Percentiles rank a stretch among this genome's conserved stretches.
Conservation (phyloP, 2,888 invertebrate genomes). For the Polyploca ridens region DNA sequence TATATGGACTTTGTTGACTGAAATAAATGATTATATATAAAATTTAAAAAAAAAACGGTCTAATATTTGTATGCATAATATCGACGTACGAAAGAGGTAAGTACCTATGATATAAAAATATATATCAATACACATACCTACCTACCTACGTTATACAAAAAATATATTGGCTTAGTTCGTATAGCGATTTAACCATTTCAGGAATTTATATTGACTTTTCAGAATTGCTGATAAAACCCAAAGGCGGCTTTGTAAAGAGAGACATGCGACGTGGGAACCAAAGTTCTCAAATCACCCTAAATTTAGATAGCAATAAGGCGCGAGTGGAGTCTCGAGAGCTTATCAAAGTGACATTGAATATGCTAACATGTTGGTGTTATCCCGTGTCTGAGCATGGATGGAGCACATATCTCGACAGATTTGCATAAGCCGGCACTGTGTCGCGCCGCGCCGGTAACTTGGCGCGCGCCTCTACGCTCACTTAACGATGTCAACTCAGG, state of each 20-base stretch:
- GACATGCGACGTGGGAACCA: neutral
- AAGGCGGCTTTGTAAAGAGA: neutral
- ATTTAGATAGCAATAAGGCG: neutral
- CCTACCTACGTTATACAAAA: neutral
- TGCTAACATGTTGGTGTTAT: conserved; percentile 23
- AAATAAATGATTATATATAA: too few species aligned
- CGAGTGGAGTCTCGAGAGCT: conserved; percentile 17
- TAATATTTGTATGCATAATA: too few species aligned
- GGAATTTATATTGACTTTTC: neutral
- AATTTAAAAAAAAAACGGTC: too few species aligned
- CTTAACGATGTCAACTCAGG: neutral
- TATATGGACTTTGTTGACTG: too few species aligned
- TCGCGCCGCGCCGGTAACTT: too few species aligned
- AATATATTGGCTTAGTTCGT: neutral
- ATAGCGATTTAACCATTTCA: neutral
- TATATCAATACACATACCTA: too few species aligned
- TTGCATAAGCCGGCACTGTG: conserved; percentile 18
- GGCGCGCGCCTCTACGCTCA: neutral
- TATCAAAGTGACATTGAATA: conserved; percentile 23
- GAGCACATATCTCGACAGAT: conserved; percentile 19
- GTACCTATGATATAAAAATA: too few species aligned
- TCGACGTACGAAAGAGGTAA: too few species aligned
- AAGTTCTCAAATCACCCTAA: neutral
- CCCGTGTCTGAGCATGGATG: conserved; percentile 9
- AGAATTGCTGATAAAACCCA: neutral